Conservation (phyloP, 2,888 invertebrate species). For the Aporophyla lueneburgensis region DNA sequence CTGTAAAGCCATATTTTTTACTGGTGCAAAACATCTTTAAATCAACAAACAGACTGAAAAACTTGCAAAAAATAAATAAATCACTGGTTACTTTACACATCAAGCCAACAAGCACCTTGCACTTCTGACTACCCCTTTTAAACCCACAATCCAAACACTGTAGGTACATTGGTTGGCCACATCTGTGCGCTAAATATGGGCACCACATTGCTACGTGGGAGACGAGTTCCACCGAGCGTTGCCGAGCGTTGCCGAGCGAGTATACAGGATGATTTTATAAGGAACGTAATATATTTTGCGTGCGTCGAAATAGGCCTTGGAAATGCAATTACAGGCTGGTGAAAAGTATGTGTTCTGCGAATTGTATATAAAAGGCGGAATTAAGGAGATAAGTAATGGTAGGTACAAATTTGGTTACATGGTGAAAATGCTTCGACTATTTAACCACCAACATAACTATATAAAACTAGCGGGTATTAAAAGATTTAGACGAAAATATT, state of each 20-base stretch:
- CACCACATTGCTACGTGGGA: conserved; percentile 81
- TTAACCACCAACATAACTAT: too few species aligned
- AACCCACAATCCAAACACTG: conserved; percentile 24
- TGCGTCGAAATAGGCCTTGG: not conserved
- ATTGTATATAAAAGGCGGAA: not conserved
- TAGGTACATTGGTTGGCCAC: conserved; percentile 62
- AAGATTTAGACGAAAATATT: not conserved
- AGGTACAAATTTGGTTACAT: not conserved
- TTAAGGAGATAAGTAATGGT: not conserved
- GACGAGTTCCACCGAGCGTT: conserved; percentile 61
- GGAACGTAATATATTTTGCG: conserved; percentile 7
- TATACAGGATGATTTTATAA: conserved; percentile 64
- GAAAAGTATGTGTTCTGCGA: not conserved
- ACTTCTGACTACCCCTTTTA: conserved; percentile 13
- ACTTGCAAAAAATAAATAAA: too few species aligned
- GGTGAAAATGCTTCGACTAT: not conserved
- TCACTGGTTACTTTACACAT: too few species aligned
- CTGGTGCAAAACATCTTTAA: too few species aligned
- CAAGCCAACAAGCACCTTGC: conserved; percentile 3
- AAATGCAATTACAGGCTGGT: conserved; percentile 9
- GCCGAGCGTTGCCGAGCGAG: conserved; percentile 33
- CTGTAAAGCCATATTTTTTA: too few species aligned
- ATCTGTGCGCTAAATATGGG: conserved; percentile 79
- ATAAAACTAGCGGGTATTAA: not conserved
- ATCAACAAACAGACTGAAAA: too few species aligned